Evolutionary conservation across 2,113 vertebrate species (phyloP).

Genomic region (Hippocampus mohnikei): DNA sequence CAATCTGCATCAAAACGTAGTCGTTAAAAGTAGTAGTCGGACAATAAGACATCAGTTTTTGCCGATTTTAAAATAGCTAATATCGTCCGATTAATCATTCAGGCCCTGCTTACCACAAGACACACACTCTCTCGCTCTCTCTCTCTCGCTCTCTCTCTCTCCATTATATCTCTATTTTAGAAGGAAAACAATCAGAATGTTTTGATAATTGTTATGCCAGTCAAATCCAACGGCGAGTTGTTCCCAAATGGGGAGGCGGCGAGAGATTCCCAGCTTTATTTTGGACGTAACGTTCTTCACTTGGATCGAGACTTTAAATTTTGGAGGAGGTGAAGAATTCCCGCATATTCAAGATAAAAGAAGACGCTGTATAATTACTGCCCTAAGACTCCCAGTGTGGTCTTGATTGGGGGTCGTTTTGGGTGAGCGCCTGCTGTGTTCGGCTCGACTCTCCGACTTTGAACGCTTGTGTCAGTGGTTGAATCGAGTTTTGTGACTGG

Average conservation of each 20-base stretch:
- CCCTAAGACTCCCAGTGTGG: conserved; percentile 12
- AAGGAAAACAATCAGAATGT: background rate
- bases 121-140: too few relatives aligned
- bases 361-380: background rate
- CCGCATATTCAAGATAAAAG: conserved; percentile 1
- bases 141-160: too few relatives aligned
- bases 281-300: background rate
- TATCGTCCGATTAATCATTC: too few relatives aligned
- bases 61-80: too few relatives aligned
- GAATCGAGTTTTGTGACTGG: conserved; percentile 19
- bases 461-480: conserved; percentile 23
- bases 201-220: too few relatives aligned
- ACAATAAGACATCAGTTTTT: too few relatives aligned
- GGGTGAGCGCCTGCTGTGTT: conserved; percentile 3
- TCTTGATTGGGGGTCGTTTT: conserved; percentile 10
- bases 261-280: background rate
- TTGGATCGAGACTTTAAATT: background rate
- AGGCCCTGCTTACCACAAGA: too few relatives aligned
- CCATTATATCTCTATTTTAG: background rate
- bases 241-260: background rate
- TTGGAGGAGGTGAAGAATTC: background rate
- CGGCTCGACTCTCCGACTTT: conserved; percentile 13
- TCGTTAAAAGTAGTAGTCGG: background rate
- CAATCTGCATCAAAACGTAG: background rate
- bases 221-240: too few relatives aligned